These are phyloP conservation scores for Gulo gulo DNA, from an alignment of 2,113 vertebrate species.

Conservation along the genomic window DNA sequence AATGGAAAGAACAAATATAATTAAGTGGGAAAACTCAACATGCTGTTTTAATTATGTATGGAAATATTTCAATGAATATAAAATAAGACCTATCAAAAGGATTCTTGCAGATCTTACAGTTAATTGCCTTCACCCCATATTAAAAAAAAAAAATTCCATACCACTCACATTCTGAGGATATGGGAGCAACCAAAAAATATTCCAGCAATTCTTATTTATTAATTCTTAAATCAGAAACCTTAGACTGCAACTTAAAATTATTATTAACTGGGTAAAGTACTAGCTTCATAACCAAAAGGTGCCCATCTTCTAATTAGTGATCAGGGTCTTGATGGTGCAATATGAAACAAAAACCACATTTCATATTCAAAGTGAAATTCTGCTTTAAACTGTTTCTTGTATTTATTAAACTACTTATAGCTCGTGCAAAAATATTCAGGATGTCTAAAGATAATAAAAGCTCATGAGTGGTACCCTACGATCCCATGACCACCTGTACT, in stretches of 20 bases:
- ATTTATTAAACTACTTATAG: constrained; percentile 54
- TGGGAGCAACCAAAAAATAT: constrained; percentile 22
- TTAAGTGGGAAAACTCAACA: not conserved
- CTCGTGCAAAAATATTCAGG: not conserved
- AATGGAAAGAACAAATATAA: not conserved
- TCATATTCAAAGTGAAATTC: constrained; percentile 71
- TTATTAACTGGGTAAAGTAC: not conserved
- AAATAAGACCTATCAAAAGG: not conserved
- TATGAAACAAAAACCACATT: constrained; percentile 43
- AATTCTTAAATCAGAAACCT: constrained; percentile 53
- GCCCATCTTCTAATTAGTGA: constrained; percentile 24
- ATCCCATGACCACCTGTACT: not conserved
- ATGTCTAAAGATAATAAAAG: not conserved
- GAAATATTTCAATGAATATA: not conserved
- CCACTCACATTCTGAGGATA: not conserved
- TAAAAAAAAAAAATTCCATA: not conserved
- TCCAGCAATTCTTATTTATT: not conserved
- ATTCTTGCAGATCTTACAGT: not conserved
- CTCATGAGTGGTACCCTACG: not conserved
- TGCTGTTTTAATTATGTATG: not conserved
- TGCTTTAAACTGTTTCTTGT: constrained; percentile 41
- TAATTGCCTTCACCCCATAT: not conserved
- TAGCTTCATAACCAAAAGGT: constrained; percentile 50
- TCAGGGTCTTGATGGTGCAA: constrained; percentile 33
- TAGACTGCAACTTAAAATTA: not conserved